These are phyloP conservation scores for Mastomys natalensis DNA, from an alignment of 2,113 vertebrate species.

Conservation along the genomic window DNA sequence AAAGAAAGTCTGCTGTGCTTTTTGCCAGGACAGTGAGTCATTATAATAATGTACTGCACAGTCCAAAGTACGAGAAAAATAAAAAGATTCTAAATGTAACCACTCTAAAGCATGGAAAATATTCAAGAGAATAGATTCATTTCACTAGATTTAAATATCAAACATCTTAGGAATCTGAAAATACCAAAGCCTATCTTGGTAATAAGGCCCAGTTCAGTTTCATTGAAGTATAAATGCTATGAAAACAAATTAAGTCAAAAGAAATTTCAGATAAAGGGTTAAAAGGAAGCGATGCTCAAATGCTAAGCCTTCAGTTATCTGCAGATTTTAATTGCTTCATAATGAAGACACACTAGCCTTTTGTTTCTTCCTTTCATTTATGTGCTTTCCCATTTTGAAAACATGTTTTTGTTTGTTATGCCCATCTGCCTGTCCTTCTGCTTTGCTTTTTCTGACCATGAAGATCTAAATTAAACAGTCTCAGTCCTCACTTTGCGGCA, in stretches of 20 bases:
- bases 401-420: slow-evolving; percentile 39
- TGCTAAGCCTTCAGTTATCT: not conserved
- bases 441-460: not conserved
- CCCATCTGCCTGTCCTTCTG: slow-evolving; percentile 56
- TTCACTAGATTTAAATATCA: not conserved
- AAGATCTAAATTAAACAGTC: slow-evolving; percentile 11
- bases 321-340: not conserved
- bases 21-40: not conserved
- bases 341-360: not conserved
- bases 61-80: not conserved
- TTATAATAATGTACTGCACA: not conserved
- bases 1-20: not conserved
- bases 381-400: slow-evolving; percentile 61
- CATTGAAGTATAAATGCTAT: not conserved
- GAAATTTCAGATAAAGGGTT: not conserved
- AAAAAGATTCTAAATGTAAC: not conserved
- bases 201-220: not conserved
- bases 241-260: not conserved
- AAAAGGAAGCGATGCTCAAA: not conserved
- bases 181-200: not conserved
- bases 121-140: not conserved
- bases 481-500: not conserved
- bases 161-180: not conserved
- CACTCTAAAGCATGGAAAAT: not conserved
- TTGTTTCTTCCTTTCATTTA: not conserved